Evolutionary conservation across 1,140 invertebrate genomes (phyloP), one percentile per base, ranked within the genome.

Genomic region (Apis dorsata): DNA sequence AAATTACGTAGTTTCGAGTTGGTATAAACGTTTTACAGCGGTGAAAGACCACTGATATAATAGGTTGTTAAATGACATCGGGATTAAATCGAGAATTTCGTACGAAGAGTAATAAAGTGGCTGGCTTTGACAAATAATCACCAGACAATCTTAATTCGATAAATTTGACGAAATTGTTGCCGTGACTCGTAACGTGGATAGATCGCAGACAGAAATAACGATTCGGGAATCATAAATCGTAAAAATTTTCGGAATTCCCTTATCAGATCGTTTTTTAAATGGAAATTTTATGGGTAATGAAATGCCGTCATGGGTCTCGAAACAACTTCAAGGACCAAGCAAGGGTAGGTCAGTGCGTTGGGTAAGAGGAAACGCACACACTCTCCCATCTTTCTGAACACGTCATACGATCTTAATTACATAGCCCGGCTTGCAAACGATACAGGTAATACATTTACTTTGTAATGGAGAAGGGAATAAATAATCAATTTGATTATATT

Each of bases 341-440:
- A 82, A 86, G 84, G 90, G 84, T 90, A 91, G 89, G 89, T 91
- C 90, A 91, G 90, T 90, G 85, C 79, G 76, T 70, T 83, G 65
- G 60, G 15, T 63, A 73, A 81, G 77, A 72, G 55, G 77, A 79
- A 63, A 68, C 69, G n/a, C 55, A 21, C 49, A 21, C 55, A 34
- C 44, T 51, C 15, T 15, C 24, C 19, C 68, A 49, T 69, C 60
- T 55, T 73, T 59, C 53, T 10, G 19, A 65, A 71, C 55, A 13
- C 21, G 81, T 79, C 66, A 78, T 62, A 65, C 51, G 60, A 79
- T 66, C 70, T 70, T 83, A 79, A 83, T 79, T 79, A 72, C 71
- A 63, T 63, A n/a, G 24, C 3, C 59, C 51, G 44, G n/a, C 53
- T 49, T 55, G 19, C 17, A 21, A 44, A 55, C 65, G 8, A 51